Base-by-base conservation (phyloP, 2,888 invertebrate species). In the Argynnis bischoffii region DNA sequence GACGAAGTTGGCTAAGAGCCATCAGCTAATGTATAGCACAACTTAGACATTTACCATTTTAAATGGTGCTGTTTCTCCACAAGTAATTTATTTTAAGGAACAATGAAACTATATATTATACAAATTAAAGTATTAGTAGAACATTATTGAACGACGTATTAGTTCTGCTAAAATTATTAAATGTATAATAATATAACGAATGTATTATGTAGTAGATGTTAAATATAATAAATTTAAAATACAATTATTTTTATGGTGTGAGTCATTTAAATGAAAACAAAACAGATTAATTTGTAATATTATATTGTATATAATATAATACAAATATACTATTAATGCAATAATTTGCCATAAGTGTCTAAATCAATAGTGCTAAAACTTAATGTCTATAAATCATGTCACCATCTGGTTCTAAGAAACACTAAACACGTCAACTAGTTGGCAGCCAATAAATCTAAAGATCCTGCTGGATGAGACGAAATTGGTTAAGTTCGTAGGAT, bases 401-500 rank as follows among this genome's bases (percentile, higher is more conserved):
- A 64, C 8, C 64, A 68, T 64, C 56, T 64, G 67, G 57, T 15
- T 35, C 59, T 48, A 50, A 50, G 60, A 60, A 64, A 69, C 69
- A 73, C 70, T 72, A 73, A 73, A 73, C 70, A 73, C 70, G 70
- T 75, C 73, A 73, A 73, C 71, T 71, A 69, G 75, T 66, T 55
- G 60, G 59, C 77, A 78, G 76, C 78, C 76, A 78, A 82, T 85
- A 85, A 81, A 84, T 82, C 78, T 77, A 70, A 73, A 72, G 75
- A 63, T 61, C 60, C 65, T 48, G 50, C 72, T 75, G 74, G 77
- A 80, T 77, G 76, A 78, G 75, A 76, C 77, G 73, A 85, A 84
- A 86, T 87, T 85, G 85, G 84, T 82, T 86, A 87, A 87, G 81
- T 87, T 87, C 84, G 81, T 85, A 87, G 77, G 81, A 79, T 76